These are phyloP conservation scores for Liopterus haemorrhoidalis DNA, from an alignment of 2,888 invertebrate genomes.

Conservation along the genomic window DNA sequence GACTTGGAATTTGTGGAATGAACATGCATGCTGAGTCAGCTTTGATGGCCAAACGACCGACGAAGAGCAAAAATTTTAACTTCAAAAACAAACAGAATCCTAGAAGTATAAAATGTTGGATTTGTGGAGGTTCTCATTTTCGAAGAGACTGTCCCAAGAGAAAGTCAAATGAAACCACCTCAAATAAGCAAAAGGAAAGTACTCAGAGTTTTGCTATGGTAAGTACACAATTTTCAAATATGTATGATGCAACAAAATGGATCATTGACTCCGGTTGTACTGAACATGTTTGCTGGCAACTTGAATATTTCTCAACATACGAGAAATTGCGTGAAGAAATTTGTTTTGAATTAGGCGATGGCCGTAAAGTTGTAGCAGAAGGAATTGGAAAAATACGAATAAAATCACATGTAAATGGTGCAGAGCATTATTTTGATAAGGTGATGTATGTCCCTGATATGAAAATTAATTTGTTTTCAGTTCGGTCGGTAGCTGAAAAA, in stretches of 20 bases:
- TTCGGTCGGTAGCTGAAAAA: constrained; percentile 16
- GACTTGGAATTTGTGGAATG: constrained; percentile 12
- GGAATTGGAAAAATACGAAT: constrained; percentile 13
- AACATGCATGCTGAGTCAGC: constrained; percentile 12
- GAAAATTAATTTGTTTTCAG: constrained; percentile 21
- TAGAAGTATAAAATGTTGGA: too few relatives aligned
- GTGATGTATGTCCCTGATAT: constrained; percentile 23
- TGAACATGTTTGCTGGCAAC: constrained; percentile 21
- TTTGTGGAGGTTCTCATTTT: too few relatives aligned
- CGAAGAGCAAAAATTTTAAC: too few relatives aligned
- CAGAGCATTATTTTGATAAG: constrained; percentile 18
- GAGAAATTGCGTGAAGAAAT: constrained; percentile 11
- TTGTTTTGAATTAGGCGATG: constrained; percentile 17
- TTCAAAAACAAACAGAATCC: too few relatives aligned
- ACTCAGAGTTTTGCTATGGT: too few relatives aligned
- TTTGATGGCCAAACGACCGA: too few relatives aligned
- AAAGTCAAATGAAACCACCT: too few relatives aligned
- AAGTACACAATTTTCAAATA: too few relatives aligned
- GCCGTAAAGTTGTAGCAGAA: constrained; percentile 14
- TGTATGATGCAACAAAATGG: constrained; percentile 14
- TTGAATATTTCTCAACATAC: constrained; percentile 16
- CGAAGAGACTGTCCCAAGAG: too few relatives aligned
- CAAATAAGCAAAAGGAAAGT: too few relatives aligned
- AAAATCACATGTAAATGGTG: constrained; percentile 17
- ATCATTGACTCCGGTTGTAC: constrained; percentile 21